Conservation (phyloP, 2,797 vertebrate species). For the Argyrosomus regius region DNA sequence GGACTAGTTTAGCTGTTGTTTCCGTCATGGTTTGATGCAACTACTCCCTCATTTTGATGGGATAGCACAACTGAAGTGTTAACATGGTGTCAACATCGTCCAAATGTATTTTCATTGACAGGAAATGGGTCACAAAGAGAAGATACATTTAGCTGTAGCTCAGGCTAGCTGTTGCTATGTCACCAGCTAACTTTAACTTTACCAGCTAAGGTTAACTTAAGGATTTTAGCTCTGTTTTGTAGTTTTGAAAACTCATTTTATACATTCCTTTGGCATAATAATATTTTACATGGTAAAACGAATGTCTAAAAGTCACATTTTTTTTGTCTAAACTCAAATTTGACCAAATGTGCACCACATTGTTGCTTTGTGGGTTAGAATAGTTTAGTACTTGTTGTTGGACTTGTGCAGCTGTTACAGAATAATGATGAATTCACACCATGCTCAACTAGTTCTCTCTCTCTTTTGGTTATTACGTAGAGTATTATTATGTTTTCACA, state of each 20-base stretch:
- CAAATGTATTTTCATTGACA: not conserved
- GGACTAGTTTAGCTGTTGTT: not conserved
- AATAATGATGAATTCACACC: not conserved
- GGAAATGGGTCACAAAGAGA: not conserved
- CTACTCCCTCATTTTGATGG: too few relatives aligned
- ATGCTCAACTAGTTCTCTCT: not conserved
- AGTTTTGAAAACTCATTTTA: not conserved
- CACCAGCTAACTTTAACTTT: not conserved
- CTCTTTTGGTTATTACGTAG: not conserved
- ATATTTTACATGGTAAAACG: not conserved
- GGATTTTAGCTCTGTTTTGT: not conserved
- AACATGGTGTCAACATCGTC: too few relatives aligned
- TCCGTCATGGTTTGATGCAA: too few relatives aligned
- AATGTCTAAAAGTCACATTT: not conserved
- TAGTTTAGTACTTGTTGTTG: not conserved
- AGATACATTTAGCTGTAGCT: not conserved
- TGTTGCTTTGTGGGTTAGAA: not conserved
- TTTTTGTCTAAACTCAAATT: not conserved
- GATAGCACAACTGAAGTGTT: too few relatives aligned
- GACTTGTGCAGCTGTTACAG: not conserved
- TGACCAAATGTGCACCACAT: not conserved
- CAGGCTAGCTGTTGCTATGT: not conserved
- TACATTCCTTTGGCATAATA: too few relatives aligned
- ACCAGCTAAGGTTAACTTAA: not conserved
- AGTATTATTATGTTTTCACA: not conserved